Base-by-base conservation (phyloP, 1,140 invertebrate species). In the Dolichoris vasculosae region DNA sequence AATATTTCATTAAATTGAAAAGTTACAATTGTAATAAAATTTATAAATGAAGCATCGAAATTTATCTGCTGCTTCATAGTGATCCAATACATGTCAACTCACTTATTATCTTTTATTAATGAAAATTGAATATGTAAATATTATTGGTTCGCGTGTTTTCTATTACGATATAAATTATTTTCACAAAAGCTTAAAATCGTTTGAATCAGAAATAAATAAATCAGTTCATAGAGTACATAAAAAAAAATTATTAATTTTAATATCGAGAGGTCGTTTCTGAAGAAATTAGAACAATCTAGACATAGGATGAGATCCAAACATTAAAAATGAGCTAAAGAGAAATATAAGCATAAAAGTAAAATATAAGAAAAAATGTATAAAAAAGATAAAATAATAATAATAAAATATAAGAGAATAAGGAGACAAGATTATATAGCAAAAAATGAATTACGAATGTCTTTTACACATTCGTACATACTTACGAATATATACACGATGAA, bases 41-140 rank as follows among this genome's bases (percentile, higher is more conserved):
- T 76, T 11, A 32, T 51, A 51, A 76, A 51, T 17, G n/a, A 7
- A 51, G 43, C 32, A 13, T n/a, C 2, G 59, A 40, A 59, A 40
- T 79, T 79, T 38, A 43, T 79, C n/a, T 30, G 30, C 55, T 80
- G 17, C 63, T 38, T n/a, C 38, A 7, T 8, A 80, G 26, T 30
- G n/a, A 81, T 17, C 46, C 38, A 13, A 38, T 15, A 78, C 23
- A 8, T 55, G 13, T 38, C 80, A 40, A 43, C 23, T 26, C 23
- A 26, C 23, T 79, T 40, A 73, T 55, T 48, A 11, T n/a, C 69
- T 51, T 51, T 59, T 73, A 83, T 83, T 77, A 83, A 75, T 83
- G 55, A 63, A 20, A 43, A 83, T 64, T 7, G 13, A 76, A 30
- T 46, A 38, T n/a, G 35, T 69, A 32, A 82, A 55, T 48, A 51